phyloP scores from a whole-genome alignment of 2,888 invertebrate species.

The Andrena chrysosceles region DNA sequence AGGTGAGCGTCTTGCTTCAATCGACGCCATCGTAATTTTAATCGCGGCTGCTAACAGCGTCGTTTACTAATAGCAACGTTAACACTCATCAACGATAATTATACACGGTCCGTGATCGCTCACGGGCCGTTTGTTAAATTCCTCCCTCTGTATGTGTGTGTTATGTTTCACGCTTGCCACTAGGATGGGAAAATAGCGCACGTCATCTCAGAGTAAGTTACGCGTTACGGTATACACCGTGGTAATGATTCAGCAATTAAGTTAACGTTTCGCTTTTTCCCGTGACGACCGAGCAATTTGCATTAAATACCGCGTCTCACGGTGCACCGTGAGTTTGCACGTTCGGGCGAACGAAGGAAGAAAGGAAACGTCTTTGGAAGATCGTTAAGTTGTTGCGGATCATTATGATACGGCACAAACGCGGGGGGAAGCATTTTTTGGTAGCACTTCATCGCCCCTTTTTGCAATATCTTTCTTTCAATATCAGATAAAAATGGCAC shows the following conservation, averaged over 20 bases:
- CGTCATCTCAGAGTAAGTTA: conserved; percentile 70
- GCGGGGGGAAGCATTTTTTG: background rate
- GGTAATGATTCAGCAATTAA: conserved; percentile 32
- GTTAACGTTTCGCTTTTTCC: conserved; percentile 31
- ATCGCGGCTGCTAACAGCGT: background rate
- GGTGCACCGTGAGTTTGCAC: background rate
- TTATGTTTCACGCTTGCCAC: conserved; percentile 76
- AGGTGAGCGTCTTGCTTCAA: conserved; percentile 87
- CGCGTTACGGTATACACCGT: conserved; percentile 13
- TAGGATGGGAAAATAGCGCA: conserved; percentile 73
- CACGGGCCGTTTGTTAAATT: conserved; percentile 41
- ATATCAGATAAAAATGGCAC: no score
- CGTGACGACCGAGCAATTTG: conserved; percentile 16
- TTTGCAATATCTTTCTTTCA: no score
- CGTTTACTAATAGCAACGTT: conserved; percentile 26
- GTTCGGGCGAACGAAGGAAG: background rate
- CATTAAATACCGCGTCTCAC: background rate
- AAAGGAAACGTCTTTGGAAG: background rate
- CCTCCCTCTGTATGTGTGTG: conserved; percentile 32
- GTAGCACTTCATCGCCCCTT: no score
- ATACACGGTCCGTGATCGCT: conserved; percentile 9
- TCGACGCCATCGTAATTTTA: conserved; percentile 17
- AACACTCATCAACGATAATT: conserved; percentile 37
- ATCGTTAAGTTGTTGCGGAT: background rate
- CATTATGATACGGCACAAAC: background rate